These are phyloP conservation scores for Saccopteryx bilineata DNA, from an alignment of 2,113 vertebrate genomes.

Conservation along the genomic window DNA sequence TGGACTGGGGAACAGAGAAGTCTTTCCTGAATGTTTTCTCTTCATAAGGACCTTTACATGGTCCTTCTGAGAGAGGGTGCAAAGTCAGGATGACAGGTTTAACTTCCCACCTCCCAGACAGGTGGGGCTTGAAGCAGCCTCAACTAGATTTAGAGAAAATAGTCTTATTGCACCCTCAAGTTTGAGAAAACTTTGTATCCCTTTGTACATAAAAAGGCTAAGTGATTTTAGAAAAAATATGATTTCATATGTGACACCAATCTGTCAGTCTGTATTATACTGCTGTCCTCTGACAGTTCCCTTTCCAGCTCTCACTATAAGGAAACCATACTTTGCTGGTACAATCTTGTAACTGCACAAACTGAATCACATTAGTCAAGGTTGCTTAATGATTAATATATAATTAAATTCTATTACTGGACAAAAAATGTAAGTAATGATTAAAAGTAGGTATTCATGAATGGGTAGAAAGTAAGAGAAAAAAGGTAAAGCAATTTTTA, in stretches of 20 bases:
- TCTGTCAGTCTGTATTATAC: slow-evolving; percentile 79
- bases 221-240: slow-evolving; percentile 15
- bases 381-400: slow-evolving; percentile 80
- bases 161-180: neutral
- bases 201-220: slow-evolving; percentile 26
- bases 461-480: neutral
- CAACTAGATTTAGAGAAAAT: slow-evolving; percentile 1
- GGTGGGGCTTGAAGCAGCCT: neutral
- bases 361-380: slow-evolving; percentile 80
- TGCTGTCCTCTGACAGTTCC: slow-evolving; percentile 63
- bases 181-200: slow-evolving; percentile 31
- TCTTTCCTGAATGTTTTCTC: neutral
- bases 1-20: neutral
- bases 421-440: slow-evolving; percentile 43
- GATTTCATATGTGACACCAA: slow-evolving; percentile 80
- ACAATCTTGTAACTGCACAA: slow-evolving; percentile 80
- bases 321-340: slow-evolving; percentile 79
- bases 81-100: neutral
- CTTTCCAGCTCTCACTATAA: slow-evolving; percentile 75
- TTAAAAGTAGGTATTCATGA: neutral
- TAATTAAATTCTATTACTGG: slow-evolving; percentile 12
- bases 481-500: neutral
- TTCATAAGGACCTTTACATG: neutral
- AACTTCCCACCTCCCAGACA: neutral
- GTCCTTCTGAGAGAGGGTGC: neutral